phyloP scores from a whole-genome alignment of 2,797 vertebrate species.

The Heterohyrax brucei region DNA sequence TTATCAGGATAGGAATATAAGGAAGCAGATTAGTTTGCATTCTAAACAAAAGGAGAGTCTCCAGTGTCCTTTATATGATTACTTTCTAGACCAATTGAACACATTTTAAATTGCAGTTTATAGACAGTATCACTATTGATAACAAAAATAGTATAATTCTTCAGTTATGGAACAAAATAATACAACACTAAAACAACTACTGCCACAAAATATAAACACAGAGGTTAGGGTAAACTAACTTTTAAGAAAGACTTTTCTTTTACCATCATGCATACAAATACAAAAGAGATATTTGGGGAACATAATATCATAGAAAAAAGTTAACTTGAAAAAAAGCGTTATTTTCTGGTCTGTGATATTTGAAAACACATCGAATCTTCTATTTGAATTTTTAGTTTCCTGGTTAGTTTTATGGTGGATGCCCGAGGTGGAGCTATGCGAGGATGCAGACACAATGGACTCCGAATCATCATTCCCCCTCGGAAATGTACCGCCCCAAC shows the following conservation, averaged over 20 bases:
- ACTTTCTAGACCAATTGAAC: background rate
- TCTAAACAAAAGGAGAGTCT: background rate
- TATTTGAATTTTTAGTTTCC: conserved; percentile 93
- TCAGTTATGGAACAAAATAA: background rate
- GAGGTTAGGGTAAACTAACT: background rate
- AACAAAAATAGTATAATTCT: conserved; percentile 3
- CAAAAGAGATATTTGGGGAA: background rate
- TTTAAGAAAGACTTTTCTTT: background rate
- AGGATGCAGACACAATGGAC: conserved; percentile 97
- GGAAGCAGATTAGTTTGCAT: conserved; percentile 9
- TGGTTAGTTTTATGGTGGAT: conserved; percentile 99
- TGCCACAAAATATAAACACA: background rate
- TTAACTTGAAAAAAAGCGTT: background rate
- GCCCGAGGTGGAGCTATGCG: conserved; percentile 98
- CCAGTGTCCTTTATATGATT: background rate
- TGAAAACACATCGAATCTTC: conserved; percentile 59
- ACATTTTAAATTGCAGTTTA: conserved; percentile 19
- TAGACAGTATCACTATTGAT: background rate
- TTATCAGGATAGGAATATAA: background rate
- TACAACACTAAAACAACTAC: background rate
- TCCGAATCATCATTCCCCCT: conserved; percentile 97
- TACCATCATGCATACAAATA: background rate
- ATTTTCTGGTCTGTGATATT: accelerated
- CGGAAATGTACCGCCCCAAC: conserved; percentile 98
- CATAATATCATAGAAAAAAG: background rate